A percentile compares a stretch with the other conserved stretches of the same genome.
Evolutionary conservation across 2,888 invertebrate genomes (phyloP).

Genomic region (Polydesmus complanatus): DNA sequence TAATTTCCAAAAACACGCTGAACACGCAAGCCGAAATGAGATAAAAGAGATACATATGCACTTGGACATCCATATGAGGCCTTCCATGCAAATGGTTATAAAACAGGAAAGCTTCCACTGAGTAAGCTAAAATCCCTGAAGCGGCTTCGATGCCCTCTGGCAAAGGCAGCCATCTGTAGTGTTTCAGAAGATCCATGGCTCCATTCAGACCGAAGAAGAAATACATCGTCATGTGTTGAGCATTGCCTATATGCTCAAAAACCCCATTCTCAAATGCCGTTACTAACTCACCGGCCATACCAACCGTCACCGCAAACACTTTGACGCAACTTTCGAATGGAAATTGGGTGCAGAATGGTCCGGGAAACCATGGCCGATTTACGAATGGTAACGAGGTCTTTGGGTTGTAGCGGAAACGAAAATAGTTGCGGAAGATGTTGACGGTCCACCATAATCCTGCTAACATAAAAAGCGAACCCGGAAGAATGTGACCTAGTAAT

Average conservation of each 20-base stretch:
- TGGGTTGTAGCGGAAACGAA: neutral
- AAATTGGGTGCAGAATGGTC: constrained; percentile 5
- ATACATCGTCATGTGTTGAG: constrained; percentile 41
- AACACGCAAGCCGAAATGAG: constrained; percentile 29
- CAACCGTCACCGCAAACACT: constrained; percentile 24
- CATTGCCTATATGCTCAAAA: constrained; percentile 32
- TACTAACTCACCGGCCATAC: constrained; percentile 29
- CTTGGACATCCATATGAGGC: constrained; percentile 29
- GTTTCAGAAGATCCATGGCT: constrained; percentile 31
- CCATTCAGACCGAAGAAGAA: constrained; percentile 37
- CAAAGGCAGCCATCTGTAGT: constrained; percentile 26
- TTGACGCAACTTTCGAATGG: constrained; percentile 26
- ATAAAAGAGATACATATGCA: constrained; percentile 37
- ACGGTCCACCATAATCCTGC: constrained; percentile 13
- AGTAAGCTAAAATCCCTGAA: constrained; percentile 31
- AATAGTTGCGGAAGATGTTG: constrained; percentile 7
- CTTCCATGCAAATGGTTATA: constrained; percentile 37
- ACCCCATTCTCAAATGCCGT: constrained; percentile 30
- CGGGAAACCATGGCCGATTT: constrained; percentile 11
- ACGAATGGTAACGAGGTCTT: constrained; percentile 7
- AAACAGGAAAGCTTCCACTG: constrained; percentile 37
- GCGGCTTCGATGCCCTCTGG: constrained; percentile 35
- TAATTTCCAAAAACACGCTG: constrained; percentile 31
- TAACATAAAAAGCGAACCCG: constrained; percentile 8
- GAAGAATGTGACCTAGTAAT: constrained; percentile 13